Evolutionary conservation across 2,888 invertebrate genomes (phyloP).

Genomic region (Petrophora chlorosata): DNA sequence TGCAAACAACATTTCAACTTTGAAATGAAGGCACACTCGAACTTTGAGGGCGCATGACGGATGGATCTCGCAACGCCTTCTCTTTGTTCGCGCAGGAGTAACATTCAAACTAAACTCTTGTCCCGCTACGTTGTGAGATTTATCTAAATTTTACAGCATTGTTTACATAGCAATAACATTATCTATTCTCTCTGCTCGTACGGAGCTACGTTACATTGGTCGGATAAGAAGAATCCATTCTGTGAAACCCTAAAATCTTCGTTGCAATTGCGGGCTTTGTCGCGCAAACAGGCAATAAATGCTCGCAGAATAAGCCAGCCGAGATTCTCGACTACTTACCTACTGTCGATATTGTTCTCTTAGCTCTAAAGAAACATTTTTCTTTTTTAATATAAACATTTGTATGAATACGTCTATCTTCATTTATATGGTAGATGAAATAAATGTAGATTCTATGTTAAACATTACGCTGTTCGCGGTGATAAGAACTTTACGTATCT

Average conservation of each 20-base stretch:
- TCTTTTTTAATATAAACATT: conserved; percentile 34
- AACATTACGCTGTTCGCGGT: background rate
- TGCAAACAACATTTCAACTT: conserved; percentile 13
- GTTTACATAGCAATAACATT: conserved; percentile 55
- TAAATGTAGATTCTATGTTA: conserved; percentile 1
- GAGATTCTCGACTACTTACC: conserved; percentile 49
- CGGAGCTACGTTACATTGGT: conserved; percentile 47
- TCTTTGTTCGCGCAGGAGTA: conserved; percentile 22
- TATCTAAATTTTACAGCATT: conserved; percentile 53
- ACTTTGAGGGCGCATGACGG: conserved; percentile 17
- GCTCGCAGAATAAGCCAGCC: conserved; percentile 55
- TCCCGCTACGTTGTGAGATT: conserved; percentile 48
- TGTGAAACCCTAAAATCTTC: conserved; percentile 60
- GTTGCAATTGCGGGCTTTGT: conserved; percentile 62
- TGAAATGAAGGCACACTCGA: conserved; percentile 26
- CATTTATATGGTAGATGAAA: background rate
- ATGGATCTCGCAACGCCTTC: conserved; percentile 24
- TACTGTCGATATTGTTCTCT: conserved; percentile 52
- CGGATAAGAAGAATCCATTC: conserved; percentile 63
- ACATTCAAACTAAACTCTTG: conserved; percentile 36
- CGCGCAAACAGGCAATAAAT: conserved; percentile 62
- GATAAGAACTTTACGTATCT: background rate
- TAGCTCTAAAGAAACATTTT: conserved; percentile 40
- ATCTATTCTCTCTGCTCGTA: conserved; percentile 54
- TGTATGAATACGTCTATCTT: conserved; percentile 1